Base-by-base conservation (phyloP, 2,888 invertebrate genomes). In the Metalampra italica region DNA sequence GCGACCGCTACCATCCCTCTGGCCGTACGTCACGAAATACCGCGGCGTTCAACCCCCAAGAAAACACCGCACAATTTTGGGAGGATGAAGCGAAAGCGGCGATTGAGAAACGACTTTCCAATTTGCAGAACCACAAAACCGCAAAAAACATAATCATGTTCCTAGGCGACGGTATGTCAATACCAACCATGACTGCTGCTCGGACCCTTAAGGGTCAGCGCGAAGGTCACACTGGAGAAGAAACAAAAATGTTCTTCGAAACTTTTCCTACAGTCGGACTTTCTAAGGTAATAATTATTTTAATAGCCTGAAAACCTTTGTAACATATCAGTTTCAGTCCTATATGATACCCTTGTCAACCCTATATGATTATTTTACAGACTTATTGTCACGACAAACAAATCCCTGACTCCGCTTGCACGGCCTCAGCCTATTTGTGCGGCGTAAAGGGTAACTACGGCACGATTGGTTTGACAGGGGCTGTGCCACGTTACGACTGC, bases 141-240 rank as follows among this genome's bases (percentile, higher is more conserved):
- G 74, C 73, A 29, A 62, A 64, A 43, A 94, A 94, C 71, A 81
- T 94, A 7, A 91, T 95, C 49, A 82, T 94, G 72, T 94, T 94
- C 74, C 71, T 95, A 43, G 95, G 94, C 2, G 95, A 95, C 73
- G 94, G 94, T 32, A 94, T 94, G 94, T 93, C 93, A 7, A 76
- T 94, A 39, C 87, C 93, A 0, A 94, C 94, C 0, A 74, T 93
- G 43, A 90, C 93, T 0, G 94, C 93, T 0, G 90, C 93, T 13
- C 87, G 94, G 56, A 91, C 92, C 22, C 90, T 91, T 59, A 90
- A 91, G 40, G 94, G 93, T 0, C 94, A 94, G 70, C 75, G 89
- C 5, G 68, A 75, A 0, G 81, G 82, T 0, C 64, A 66, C 32
- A 63, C 86, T 0, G 93, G 93, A 0, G 94, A 94, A 68, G 92